Conservation (phyloP, 1,140 invertebrate species). For the Delia radicum region DNA sequence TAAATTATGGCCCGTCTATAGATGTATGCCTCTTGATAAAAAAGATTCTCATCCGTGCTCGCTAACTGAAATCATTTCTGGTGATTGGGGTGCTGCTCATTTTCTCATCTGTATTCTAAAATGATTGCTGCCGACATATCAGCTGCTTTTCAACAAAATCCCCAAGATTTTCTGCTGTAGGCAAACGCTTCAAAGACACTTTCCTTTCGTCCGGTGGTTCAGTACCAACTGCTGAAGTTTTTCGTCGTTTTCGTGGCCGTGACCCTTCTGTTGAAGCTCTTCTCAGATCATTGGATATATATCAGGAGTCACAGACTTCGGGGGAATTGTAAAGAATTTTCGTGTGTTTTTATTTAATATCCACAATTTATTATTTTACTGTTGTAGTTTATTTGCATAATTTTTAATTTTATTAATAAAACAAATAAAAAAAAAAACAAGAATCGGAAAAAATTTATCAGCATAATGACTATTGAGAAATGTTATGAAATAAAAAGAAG, state of each 20-base stretch:
- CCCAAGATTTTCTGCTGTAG: constrained; percentile 59
- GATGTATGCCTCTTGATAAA: constrained; percentile 71
- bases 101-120: constrained; percentile 76
- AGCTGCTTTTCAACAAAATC: constrained; percentile 76
- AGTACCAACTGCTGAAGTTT: constrained; percentile 78
- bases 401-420: too few species aligned
- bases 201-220: constrained; percentile 82
- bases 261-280: constrained; percentile 85
- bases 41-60: constrained; percentile 78
- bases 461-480: too few species aligned
- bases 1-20: constrained; percentile 75
- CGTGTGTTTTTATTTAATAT: not conserved
- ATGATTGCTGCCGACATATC: constrained; percentile 90
- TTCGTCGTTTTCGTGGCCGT: constrained; percentile 84
- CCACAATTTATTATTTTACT: not conserved
- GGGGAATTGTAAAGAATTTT: constrained; percentile 28
- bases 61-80: constrained; percentile 72
- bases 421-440: too few species aligned
- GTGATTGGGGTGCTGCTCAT: constrained; percentile 73
- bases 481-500: too few species aligned
- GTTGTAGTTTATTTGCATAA: too few species aligned
- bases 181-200: constrained; percentile 77
- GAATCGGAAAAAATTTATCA: too few species aligned
- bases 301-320: constrained; percentile 42
- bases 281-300: constrained; percentile 59